Conservation (phyloP, 2,797 vertebrate genomes). For the Brachyrhaphis roseni region DNA sequence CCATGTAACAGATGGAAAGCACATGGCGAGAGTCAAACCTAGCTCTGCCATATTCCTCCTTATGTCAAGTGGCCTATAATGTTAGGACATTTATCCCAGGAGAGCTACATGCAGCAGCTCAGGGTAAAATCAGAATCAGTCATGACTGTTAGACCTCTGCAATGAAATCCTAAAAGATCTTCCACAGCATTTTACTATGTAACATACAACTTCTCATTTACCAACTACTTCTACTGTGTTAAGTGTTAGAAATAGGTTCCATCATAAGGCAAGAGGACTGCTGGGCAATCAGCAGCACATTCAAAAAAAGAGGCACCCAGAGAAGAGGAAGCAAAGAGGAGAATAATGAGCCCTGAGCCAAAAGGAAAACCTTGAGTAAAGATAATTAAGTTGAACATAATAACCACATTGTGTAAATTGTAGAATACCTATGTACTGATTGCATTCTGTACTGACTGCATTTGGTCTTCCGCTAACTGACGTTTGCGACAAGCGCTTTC, state of each 20-base stretch:
- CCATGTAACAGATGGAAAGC: conserved; percentile 39
- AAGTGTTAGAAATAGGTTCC: conserved; percentile 47
- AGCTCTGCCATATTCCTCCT: conserved; percentile 22
- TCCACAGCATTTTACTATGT: conserved; percentile 13
- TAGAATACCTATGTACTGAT: conserved; percentile 42
- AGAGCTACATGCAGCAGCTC: conserved; percentile 33
- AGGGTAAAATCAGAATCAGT: conserved; percentile 27
- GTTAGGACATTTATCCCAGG: conserved; percentile 46
- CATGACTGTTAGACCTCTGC: conserved; percentile 19
- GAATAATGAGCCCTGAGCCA: conserved; percentile 35
- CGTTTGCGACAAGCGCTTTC: conserved; percentile 34
- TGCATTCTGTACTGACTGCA: conserved; percentile 41
- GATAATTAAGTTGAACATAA: conserved; percentile 47
- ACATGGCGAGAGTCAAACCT: conserved; percentile 20
- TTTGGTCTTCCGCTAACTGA: conserved; percentile 26
- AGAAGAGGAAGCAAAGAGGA: not conserved
- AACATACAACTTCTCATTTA: conserved; percentile 9
- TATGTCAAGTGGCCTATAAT: conserved; percentile 46
- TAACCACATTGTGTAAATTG: conserved; percentile 38
- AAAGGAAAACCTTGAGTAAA: conserved; percentile 37
- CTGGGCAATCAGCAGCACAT: conserved; percentile 38
- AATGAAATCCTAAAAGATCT: conserved; percentile 12
- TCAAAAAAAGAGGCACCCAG: conserved; percentile 28
- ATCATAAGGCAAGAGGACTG: conserved; percentile 15
- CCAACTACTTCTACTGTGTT: conserved; percentile 26